A percentile compares a stretch with the other conserved stretches of the same genome.
Evolutionary conservation across 2,888 invertebrate genomes (phyloP).

Genomic region (Harmothoe impar): DNA sequence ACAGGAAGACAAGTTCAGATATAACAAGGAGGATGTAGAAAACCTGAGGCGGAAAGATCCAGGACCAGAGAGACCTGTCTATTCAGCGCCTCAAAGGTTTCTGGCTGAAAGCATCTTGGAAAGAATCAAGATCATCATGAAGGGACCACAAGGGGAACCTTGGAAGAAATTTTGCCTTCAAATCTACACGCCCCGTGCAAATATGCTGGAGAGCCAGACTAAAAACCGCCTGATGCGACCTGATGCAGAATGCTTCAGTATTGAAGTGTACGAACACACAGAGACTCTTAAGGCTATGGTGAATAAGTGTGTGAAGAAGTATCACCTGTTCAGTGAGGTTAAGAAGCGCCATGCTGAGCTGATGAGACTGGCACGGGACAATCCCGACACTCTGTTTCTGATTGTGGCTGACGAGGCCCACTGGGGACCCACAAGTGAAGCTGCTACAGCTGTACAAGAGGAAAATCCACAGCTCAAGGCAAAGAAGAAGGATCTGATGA

Average conservation of each 20-base stretch:
- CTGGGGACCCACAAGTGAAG: constrained; percentile 52
- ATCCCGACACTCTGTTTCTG: constrained; percentile 52
- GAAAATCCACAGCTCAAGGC: neutral
- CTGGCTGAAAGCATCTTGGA: neutral
- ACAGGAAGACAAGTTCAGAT: no score
- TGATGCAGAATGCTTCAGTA: constrained; percentile 56
- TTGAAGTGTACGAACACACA: neutral
- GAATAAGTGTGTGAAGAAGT: neutral
- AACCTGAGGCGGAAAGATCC: neutral
- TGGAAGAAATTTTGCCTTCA: neutral
- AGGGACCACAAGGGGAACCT: neutral
- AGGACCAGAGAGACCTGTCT: neutral
- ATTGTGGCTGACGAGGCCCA: constrained; percentile 63
- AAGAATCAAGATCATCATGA: neutral
- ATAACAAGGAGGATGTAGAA: neutral
- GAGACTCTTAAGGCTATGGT: neutral
- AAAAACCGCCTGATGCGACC: constrained; percentile 10
- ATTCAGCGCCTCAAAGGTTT: neutral
- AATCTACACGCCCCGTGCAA: constrained; percentile 5
- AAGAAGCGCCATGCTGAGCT: neutral
- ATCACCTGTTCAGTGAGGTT: neutral
- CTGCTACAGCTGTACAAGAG: no score
- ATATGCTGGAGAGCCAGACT: constrained; percentile 61
- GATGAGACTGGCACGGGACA: neutral
- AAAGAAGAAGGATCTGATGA: neutral